Base-by-base conservation (phyloP, 2,113 vertebrate genomes). In the Phasianus colchicus region DNA sequence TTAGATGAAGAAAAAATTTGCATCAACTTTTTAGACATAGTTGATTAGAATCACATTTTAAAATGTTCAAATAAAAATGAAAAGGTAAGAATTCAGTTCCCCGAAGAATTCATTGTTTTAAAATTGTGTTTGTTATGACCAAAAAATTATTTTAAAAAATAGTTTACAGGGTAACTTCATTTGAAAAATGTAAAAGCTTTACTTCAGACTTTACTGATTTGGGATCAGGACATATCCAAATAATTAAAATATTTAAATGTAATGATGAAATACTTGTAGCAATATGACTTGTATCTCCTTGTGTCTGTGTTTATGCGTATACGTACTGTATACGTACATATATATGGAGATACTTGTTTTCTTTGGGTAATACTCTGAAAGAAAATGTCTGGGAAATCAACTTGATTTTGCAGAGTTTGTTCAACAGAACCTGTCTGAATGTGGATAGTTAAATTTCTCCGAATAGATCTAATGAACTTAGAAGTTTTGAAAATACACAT, bases 311-410 rank as follows among this genome's bases (percentile, higher is more conserved):
- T 22, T 34, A 18, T 12, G 25, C 7, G 18, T 27, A 5, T 64
- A 5, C 29, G 5, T 16, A 1, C 17, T 5, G 18, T 27, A 5
- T 64, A 5, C 29, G 5, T 16, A 1, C 17, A 27, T 29, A 43
- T 34, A 29, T 18, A 80, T 14, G 22, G 12, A 27, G 12, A 34
- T n/a, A n/a, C 5, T 55, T 72, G 6, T 91, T 79, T 65, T 52
- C 13, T 15, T 32, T 69, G 4, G 30, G 11, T 57, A 52, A 48
- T 81, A 21, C 24, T 79, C n/a, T 81, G 25, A 95, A 91, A 57
- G 6, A 76, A 86, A 74, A 74, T 50, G 4, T 48, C 45, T 83
- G 19, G 20, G 25, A 86, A 88, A 90, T 61, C 48, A n/a, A 63
- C 13, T 6, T 61, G 27, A 58, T 61, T 38, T 48, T 79, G 30